Conservation (phyloP, 2,113 vertebrate genomes). For the Pituophis catenifer region DNA sequence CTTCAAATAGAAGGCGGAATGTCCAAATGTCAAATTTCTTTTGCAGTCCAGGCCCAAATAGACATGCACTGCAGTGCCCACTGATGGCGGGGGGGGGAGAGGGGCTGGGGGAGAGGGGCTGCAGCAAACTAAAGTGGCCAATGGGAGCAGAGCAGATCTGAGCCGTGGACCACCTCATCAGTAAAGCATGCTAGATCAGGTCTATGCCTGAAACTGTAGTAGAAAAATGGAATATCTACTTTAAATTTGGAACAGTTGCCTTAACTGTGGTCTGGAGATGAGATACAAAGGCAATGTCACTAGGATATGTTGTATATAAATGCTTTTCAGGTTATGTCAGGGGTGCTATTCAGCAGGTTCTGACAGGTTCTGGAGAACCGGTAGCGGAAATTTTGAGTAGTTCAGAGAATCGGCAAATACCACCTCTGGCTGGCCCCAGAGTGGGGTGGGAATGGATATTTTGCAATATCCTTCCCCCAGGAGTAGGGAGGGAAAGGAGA, state of each 20-base stretch:
- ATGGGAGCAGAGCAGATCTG: neutral
- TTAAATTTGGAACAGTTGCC: neutral
- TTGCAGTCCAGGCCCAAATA: neutral
- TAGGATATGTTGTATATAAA: neutral
- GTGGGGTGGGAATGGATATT: no score
- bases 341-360: no score
- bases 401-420: no score
- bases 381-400: no score
- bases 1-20: neutral
- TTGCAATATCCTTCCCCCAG: no score
- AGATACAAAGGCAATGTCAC: neutral
- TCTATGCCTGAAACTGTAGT: neutral
- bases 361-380: no score
- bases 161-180: neutral
- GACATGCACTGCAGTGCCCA: neutral
- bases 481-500: no score
- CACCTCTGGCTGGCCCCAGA: no score
- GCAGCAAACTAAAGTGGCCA: neutral
- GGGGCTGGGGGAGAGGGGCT: neutral
- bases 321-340: neutral
- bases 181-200: neutral
- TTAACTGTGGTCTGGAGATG: neutral
- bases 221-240: neutral
- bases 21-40: neutral
- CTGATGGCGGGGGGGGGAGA: neutral